Conservation (phyloP, 1,140 invertebrate genomes). For the Andricus grossulariae region DNA sequence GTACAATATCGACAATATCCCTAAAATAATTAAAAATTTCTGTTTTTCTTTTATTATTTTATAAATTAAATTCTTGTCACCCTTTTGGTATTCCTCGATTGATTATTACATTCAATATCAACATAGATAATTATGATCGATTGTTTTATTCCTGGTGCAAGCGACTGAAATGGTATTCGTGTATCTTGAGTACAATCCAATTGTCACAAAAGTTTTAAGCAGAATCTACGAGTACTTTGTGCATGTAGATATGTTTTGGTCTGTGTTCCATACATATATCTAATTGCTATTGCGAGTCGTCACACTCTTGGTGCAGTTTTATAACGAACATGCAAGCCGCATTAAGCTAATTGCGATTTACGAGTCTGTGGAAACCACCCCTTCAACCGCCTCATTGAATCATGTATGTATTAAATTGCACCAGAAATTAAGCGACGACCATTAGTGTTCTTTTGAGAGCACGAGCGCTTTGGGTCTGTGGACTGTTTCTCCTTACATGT, state of each 20-base stretch:
- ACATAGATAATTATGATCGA: too few relatives aligned
- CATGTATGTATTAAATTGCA: conserved; percentile 45
- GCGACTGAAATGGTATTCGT: too few relatives aligned
- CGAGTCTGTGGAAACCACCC: conserved; percentile 33
- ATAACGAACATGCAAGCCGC: conserved; percentile 55
- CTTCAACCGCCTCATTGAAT: conserved; percentile 36
- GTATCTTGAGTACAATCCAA: too few relatives aligned
- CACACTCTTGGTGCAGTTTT: conserved; percentile 39
- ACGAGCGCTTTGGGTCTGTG: neutral
- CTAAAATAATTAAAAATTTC: too few relatives aligned
- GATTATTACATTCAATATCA: too few relatives aligned
- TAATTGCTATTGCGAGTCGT: conserved; percentile 32
- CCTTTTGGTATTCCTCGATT: too few relatives aligned
- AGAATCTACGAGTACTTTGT: too few relatives aligned
- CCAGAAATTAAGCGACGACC: conserved; percentile 43
- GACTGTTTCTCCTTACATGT: neutral
- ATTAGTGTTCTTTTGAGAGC: neutral
- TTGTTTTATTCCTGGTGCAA: too few relatives aligned
- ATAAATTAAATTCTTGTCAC: too few relatives aligned
- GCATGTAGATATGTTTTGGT: neutral
- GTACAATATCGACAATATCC: too few relatives aligned
- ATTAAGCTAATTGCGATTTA: conserved; percentile 66
- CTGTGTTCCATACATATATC: neutral
- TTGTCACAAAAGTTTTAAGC: too few relatives aligned
- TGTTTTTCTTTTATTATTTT: too few relatives aligned